Conservation (phyloP, 2,113 vertebrate genomes). For the Brienomyrus longianalis region DNA sequence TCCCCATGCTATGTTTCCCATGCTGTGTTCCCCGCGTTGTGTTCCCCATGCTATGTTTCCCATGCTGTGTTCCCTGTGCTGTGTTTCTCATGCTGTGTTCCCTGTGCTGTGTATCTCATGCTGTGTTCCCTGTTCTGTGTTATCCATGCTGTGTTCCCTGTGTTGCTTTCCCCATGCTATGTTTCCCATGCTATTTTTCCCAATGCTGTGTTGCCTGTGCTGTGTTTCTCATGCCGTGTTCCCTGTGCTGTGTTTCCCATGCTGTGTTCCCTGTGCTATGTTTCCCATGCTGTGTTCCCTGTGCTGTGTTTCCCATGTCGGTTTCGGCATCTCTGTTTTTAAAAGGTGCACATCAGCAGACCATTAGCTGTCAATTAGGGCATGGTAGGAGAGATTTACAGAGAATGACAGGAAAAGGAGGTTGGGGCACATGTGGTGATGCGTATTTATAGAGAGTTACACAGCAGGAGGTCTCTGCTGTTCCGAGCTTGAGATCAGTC, state of each 20-base stretch:
- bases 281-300: no score
- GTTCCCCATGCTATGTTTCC: no score
- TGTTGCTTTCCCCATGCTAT: neutral
- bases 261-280: no score
- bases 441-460: neutral
- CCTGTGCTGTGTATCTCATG: neutral
- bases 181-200: neutral
- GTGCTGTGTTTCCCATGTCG: no score
- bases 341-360: neutral
- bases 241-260: neutral
- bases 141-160: neutral
- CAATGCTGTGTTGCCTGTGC: no score
- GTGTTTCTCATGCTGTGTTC: neutral
- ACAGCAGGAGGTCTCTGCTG: neutral
- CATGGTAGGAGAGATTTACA: neutral
- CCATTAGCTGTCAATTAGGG: neutral
- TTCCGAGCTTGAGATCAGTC: neutral
- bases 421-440: neutral
- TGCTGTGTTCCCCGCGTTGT: no score
- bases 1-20: no score
- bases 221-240: neutral
- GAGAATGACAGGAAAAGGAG: neutral
- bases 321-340: neutral
- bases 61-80: neutral
- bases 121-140: neutral